These are phyloP conservation scores for Ranitomeya variabilis DNA, from an alignment of 2,113 vertebrate species.

Conservation along the genomic window DNA sequence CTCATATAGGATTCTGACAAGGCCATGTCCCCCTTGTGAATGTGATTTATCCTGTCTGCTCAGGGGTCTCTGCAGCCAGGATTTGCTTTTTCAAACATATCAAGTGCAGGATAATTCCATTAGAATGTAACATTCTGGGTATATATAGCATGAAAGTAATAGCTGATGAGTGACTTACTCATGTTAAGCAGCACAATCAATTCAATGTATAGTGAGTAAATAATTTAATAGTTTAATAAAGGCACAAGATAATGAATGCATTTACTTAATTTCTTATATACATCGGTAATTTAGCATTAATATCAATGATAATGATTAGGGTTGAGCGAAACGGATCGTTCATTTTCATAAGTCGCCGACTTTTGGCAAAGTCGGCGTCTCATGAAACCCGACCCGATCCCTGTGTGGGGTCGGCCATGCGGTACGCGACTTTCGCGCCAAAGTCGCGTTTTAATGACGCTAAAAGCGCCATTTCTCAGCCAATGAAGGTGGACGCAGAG, in stretches of 20 bases:
- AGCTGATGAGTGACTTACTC: not conserved
- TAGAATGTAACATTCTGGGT: not conserved
- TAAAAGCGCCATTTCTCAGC: too few species aligned
- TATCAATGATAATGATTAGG: not conserved
- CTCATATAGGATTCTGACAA: not conserved
- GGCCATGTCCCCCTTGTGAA: conserved; percentile 3
- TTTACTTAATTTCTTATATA: not conserved
- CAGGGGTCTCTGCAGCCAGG: not conserved
- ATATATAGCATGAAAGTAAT: conserved; percentile 9
- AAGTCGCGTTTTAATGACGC: too few species aligned
- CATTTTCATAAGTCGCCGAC: too few species aligned
- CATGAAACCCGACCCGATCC: too few species aligned
- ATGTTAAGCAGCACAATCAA: not conserved
- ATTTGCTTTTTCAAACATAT: not conserved
- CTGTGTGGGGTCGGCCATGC: too few species aligned
- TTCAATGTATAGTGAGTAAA: not conserved
- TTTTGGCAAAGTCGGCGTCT: too few species aligned
- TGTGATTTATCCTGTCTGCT: conserved; percentile 46
- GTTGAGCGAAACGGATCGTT: too few species aligned
- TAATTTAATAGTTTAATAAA: not conserved
- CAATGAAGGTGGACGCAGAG: too few species aligned
- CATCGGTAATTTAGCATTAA: not conserved
- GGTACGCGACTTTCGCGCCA: too few species aligned
- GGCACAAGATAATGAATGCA: not conserved
- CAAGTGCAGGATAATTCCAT: not conserved